Percentiles rank a stretch among this genome's conserved stretches.
phyloP scores from a whole-genome alignment of 2,797 vertebrate species.

The Sphaeramia orbicularis region DNA sequence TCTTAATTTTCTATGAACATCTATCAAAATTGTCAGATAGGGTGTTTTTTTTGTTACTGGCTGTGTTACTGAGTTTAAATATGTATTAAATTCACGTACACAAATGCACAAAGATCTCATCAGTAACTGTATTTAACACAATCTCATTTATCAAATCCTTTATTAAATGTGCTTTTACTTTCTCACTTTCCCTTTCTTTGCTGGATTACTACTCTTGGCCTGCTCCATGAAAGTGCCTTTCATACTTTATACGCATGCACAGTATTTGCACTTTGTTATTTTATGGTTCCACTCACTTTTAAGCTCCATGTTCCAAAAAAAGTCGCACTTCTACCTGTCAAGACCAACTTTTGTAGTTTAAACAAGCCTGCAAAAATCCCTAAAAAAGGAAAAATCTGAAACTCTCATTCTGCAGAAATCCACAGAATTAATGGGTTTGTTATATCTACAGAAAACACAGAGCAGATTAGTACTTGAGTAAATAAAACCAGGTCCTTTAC shows the following conservation, averaged over 20 bases:
- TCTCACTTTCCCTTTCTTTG: not conserved
- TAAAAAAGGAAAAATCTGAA: not conserved
- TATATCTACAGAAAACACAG: not conserved
- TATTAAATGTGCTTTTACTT: not conserved
- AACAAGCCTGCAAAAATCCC: not conserved
- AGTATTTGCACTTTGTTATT: slow-evolving; percentile 26
- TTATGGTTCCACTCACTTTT: slow-evolving; percentile 21
- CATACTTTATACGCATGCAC: slow-evolving; percentile 9
- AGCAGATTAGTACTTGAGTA: slow-evolving; percentile 4
- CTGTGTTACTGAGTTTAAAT: not conserved
- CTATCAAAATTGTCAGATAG: no score
- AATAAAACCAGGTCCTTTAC: slow-evolving; percentile 19
- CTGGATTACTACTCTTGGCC: slow-evolving; percentile 8
- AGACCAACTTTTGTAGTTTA: slow-evolving; percentile 12
- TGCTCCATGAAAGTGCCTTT: not conserved
- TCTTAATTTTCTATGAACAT: not conserved
- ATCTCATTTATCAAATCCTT: slow-evolving; percentile 13
- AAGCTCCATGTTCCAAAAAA: slow-evolving; percentile 6
- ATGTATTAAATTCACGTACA: slow-evolving; percentile 1
- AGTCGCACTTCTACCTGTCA: not conserved
- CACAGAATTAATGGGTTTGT: not conserved
- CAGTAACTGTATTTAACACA: slow-evolving; percentile 10
- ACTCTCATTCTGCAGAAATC: not conserved
- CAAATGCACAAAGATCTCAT: not conserved
- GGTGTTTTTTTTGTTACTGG: slow-evolving; percentile 5